Base-by-base conservation (phyloP, 1,140 invertebrate genomes). In the Teleogryllus occipitalis region DNA sequence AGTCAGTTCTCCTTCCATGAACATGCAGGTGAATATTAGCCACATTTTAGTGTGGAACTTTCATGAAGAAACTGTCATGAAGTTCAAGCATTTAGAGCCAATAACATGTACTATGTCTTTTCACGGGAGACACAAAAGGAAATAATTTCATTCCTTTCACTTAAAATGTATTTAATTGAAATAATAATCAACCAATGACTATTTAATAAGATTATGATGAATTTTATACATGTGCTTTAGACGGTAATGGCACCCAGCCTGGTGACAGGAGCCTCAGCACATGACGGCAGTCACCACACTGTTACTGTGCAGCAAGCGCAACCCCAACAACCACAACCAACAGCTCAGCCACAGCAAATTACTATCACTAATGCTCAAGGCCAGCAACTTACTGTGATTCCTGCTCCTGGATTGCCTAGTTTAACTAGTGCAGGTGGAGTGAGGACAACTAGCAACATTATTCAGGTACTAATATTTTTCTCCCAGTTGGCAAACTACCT, bases 351-450 rank as follows among this genome's bases (percentile, higher is more conserved):
- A 0, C 87, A 87, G 78, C 83, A 84, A 18, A 89, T 91, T 21
- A 91, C 89, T 21, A 89, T 91, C 80, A 90, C 90, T 72, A 90
- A 90, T 82, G 88, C 90, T 6, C 91, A 91, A 85, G 91, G 91
- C 0, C 92, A 93, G 83, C 92, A 93, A 83, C 87, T 93, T 78
- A 93, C 92, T 2, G 88, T 94, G 18, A 93, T 93, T 82, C 91
- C 91, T 49, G 89, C 91, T 0, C 88, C 90, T n/a, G 85, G 83
- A 80, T 75, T 85, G 10, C 82, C 85, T 39, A 84, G 82, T 78
- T 79, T 85, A n/a, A 76, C 83, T 8, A 83, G 83, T 75, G 81
- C 80, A 46, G 82, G 80, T 79, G 81, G 82, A 14, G 78, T 82
- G 0, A 74, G 84, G 77, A 79, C 78, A 15, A 80, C 81, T 49